Evolutionary conservation across 2,113 vertebrate genomes (phyloP), one percentile per base, ranked within the genome.

Genomic region (Tretioscincus oriximinensis): DNA sequence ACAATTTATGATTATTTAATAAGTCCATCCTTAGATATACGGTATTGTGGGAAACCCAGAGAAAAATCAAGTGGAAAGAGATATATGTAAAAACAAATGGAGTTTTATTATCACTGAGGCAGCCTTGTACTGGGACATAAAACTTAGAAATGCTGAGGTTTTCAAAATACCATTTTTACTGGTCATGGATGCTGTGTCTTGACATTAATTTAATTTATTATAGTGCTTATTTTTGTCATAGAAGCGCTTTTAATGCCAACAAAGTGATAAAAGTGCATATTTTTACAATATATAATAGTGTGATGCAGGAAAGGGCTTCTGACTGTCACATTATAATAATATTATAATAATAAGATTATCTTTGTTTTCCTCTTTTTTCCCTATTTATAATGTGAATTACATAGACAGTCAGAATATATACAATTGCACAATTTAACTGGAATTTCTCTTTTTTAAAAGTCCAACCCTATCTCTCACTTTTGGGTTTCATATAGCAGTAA

Each of bases 141-240:
- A 77, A 77, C 54, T 35, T 75, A 41, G 76, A 64, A 77, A 78
- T 77, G 47, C 21, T 84, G 78, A 81, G 65, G n/a, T 68, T n/a
- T 81, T 76, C 51, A 31, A 78, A 24, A 20, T 79, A 29, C 35
- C 68, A 87, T 78, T 74, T 77, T 2, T 73, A 64, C 4, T 29
- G 28, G 35, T 41, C 35, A 41, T 41, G 35, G 2, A 5, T 60
- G 61, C 28, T 83, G 73, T 83, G 79, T n/a, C 68, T 79, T 66
- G 81, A 16, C 82, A 81, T 78, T 51, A 12, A 16, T 64, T 84
- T 35, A 54, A 69, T 26, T 75, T 68, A 45, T 2, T 28, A 11
- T 45, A 45, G 20, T 67, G 82, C 51, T n/a, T 10, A 1, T 60
- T 26, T 35, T 60, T 21, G 24, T 60, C 11, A 65, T 72, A 0